Evolutionary conservation across 2,888 invertebrate genomes (phyloP).

Genomic region (Archips crataeganus): DNA sequence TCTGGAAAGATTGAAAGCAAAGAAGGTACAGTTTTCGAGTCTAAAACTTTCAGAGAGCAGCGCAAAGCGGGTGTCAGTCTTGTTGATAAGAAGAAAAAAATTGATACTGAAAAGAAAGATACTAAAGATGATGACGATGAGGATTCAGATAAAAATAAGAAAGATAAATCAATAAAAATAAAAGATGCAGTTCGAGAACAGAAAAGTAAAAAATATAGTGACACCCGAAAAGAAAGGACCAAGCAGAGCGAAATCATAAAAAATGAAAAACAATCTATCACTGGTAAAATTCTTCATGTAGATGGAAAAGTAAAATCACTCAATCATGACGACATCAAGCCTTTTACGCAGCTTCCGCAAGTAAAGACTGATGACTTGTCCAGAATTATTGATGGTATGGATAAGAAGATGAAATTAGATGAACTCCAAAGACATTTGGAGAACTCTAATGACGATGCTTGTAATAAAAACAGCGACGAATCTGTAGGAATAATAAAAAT

Average conservation of each 20-base stretch:
- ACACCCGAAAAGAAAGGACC: slow-evolving; percentile 78
- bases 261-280: slow-evolving; percentile 72
- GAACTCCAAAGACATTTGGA: slow-evolving; percentile 68
- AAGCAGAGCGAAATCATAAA: slow-evolving; percentile 68
- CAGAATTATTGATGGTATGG: slow-evolving; percentile 78
- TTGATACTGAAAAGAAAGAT: slow-evolving; percentile 76
- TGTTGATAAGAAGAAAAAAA: slow-evolving; percentile 79
- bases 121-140: slow-evolving; percentile 78
- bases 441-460: slow-evolving; percentile 66
- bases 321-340: slow-evolving; percentile 79
- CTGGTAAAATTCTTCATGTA: slow-evolving; percentile 70
- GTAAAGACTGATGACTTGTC: slow-evolving; percentile 81
- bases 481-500: slow-evolving; percentile 54
- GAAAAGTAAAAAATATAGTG: slow-evolving; percentile 82
- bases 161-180: slow-evolving; percentile 74
- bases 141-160: slow-evolving; percentile 71
- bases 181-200: slow-evolving; percentile 79
- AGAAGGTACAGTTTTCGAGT: slow-evolving; percentile 74
- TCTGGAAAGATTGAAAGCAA: slow-evolving; percentile 62
- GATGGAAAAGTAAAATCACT: slow-evolving; percentile 71
- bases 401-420: slow-evolving; percentile 73
- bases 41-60: slow-evolving; percentile 75
- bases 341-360: slow-evolving; percentile 81
- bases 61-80: slow-evolving; percentile 67
- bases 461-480: slow-evolving; percentile 49